A percentile compares a stretch with the other conserved stretches of the same genome.
phyloP scores from a whole-genome alignment of 2,888 invertebrate species.

The Ypsolopha sequella region DNA sequence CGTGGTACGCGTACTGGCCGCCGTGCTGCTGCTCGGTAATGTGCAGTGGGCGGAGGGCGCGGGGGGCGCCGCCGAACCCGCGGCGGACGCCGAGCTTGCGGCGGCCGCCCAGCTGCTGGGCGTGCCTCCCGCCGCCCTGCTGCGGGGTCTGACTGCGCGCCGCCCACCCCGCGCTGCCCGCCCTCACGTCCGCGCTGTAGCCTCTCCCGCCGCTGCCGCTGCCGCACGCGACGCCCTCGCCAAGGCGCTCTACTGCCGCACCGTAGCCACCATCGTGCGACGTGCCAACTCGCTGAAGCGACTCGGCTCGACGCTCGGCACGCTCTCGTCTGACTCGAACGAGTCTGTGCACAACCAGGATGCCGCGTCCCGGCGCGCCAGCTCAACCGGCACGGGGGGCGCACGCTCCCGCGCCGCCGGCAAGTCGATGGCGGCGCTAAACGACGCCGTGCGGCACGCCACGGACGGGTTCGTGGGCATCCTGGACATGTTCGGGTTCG shows the following conservation, averaged over 20 bases:
- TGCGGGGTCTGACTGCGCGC: constrained; percentile 86
- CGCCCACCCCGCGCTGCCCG: constrained; percentile 83
- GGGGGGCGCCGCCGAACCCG: constrained; percentile 81
- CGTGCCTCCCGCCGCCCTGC: constrained; percentile 79
- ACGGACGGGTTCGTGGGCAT: constrained; percentile 97
- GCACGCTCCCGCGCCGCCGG: constrained; percentile 79
- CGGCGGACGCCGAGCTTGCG: constrained; percentile 86
- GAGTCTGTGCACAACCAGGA: constrained; percentile 93
- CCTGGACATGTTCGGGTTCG: constrained; percentile 97
- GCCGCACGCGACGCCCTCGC: constrained; percentile 91
- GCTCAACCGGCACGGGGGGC: constrained; percentile 79
- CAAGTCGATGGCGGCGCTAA: constrained; percentile 91
- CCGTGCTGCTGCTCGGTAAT: constrained; percentile 92
- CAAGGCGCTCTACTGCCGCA: constrained; percentile 93
- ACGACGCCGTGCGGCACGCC: constrained; percentile 92
- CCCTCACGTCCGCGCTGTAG: constrained; percentile 83
- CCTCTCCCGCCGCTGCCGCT: constrained; percentile 89
- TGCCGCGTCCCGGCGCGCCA: constrained; percentile 87
- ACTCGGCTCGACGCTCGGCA: constrained; percentile 85
- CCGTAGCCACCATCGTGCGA: constrained; percentile 93
- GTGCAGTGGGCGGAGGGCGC: constrained; percentile 88
- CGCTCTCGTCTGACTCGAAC: constrained; percentile 91
- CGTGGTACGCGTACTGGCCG: constrained; percentile 91
- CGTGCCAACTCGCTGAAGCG: constrained; percentile 93
- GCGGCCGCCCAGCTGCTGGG: constrained; percentile 85